Conservation (phyloP, 1,140 invertebrate species). For the Melitaea cinxia region DNA sequence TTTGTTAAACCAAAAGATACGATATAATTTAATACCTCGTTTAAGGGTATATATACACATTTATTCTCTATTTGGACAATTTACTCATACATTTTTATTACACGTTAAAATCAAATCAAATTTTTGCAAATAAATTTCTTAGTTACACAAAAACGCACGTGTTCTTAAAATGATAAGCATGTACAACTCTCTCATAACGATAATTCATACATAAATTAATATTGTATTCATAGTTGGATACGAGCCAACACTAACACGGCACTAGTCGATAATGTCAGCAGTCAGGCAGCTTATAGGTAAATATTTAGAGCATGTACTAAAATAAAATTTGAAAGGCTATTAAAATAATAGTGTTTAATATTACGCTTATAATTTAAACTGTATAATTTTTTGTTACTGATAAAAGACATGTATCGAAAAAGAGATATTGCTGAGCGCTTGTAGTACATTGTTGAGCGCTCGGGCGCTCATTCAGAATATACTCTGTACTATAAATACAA, state of each 20-base stretch:
- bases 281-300: slow-evolving; percentile 14
- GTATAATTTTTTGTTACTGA: not conserved
- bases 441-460: no score
- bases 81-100: no score
- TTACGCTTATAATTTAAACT: not conserved
- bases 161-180: not conserved
- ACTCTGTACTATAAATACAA: no score
- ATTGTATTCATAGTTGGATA: slow-evolving; percentile 50
- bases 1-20: not conserved
- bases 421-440: no score
- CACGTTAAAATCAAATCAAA: no score
- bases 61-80: no score
- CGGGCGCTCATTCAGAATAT: no score
- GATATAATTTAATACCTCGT: not conserved
- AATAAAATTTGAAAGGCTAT: slow-evolving; percentile 9
- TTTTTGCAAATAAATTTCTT: no score
- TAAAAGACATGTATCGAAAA: no score
- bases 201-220: slow-evolving; percentile 6
- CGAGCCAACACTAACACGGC: slow-evolving; percentile 66
- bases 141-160: no score
- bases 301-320: slow-evolving; percentile 12
- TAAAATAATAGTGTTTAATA: slow-evolving; percentile 16
- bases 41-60: not conserved
- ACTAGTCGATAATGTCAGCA: slow-evolving; percentile 17
- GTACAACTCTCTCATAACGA: not conserved